phyloP scores from a whole-genome alignment of 2,797 vertebrate species.

The Otolemur crassicaudatus region DNA sequence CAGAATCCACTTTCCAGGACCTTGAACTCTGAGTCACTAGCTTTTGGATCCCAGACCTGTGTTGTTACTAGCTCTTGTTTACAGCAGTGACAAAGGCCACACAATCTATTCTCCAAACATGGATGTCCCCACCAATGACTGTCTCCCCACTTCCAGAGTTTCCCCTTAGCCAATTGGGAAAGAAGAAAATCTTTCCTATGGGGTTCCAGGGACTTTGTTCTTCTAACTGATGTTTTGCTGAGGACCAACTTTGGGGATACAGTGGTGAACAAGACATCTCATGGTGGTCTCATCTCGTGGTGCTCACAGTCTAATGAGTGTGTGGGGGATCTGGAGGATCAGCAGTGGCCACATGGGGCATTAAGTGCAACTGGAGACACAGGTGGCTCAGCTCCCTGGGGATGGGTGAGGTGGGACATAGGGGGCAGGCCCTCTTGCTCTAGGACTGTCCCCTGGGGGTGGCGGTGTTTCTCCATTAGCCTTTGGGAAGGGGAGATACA shows the following conservation, averaged over 20 bases:
- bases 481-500: background rate
- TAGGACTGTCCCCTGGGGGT: no score
- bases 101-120: background rate
- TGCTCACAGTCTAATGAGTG: background rate
- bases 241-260: background rate
- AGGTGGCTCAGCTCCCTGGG: background rate
- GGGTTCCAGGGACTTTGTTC: background rate
- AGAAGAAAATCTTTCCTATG: background rate
- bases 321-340: no score
- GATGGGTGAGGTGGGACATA: background rate
- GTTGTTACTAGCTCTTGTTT: background rate
- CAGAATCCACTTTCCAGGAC: background rate
- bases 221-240: background rate
- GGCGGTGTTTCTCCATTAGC: background rate
- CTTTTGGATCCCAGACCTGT: background rate
- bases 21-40: background rate
- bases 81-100: background rate
- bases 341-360: fast-evolving
- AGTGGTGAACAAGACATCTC: background rate
- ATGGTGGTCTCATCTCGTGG: background rate
- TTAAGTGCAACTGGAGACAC: background rate
- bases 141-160: background rate
- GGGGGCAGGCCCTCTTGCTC: background rate
- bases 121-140: background rate
- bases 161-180: background rate